A percentile compares a stretch with the other conserved stretches of the same genome.
Conservation (phyloP, 1,140 invertebrate species). For the Ptiloglossa arizonensis region DNA sequence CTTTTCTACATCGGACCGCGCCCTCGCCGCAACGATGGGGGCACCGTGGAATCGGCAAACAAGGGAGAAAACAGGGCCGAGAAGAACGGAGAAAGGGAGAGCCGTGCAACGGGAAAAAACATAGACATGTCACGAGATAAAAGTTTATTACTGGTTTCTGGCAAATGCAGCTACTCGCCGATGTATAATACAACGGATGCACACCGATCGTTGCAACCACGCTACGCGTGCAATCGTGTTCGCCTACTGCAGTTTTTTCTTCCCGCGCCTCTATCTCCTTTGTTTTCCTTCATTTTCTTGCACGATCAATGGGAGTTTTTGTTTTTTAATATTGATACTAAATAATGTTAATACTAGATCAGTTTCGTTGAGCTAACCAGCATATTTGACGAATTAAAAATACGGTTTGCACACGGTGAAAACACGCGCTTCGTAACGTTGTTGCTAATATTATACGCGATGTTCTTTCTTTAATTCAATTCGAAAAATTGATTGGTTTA, state of each 20-base stretch:
- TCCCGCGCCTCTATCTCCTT: neutral
- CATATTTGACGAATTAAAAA: too few relatives aligned
- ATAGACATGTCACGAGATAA: slow-evolving; percentile 50
- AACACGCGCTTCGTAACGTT: too few relatives aligned
- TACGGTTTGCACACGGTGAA: too few relatives aligned
- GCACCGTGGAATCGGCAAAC: neutral
- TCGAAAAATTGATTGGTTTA: neutral
- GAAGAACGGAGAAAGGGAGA: too few relatives aligned
- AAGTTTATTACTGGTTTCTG: slow-evolving; percentile 58
- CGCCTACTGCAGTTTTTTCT: neutral
- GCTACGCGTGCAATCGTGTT: too few relatives aligned
- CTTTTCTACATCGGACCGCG: neutral
- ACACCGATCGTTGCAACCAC: slow-evolving; percentile 25
- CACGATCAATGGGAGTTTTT: too few relatives aligned
- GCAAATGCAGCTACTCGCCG: slow-evolving; percentile 32
- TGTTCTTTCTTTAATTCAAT: too few relatives aligned
- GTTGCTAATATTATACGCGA: too few relatives aligned
- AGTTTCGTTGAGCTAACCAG: too few relatives aligned
- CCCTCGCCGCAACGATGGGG: neutral
- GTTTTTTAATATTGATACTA: too few relatives aligned
- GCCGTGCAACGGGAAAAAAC: slow-evolving; percentile 8
- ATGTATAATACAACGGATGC: slow-evolving; percentile 25
- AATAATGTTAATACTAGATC: too few relatives aligned
- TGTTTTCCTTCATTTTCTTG: too few relatives aligned
- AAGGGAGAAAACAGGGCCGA: neutral